Evolutionary conservation across 2,888 invertebrate genomes (phyloP).

Genomic region (Boloria selene): DNA sequence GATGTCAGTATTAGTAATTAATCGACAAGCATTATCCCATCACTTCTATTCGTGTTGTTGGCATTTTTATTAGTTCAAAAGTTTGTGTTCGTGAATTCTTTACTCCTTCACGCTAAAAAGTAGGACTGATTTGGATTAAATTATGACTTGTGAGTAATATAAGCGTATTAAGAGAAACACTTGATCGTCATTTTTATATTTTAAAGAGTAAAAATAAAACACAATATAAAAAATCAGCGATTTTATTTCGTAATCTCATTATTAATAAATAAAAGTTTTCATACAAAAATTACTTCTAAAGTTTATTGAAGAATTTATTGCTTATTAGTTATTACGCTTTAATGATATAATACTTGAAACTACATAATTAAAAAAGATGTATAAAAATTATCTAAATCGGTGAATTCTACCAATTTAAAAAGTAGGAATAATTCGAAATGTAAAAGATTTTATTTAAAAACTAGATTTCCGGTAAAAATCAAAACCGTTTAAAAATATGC

Average conservation of each 20-base stretch:
- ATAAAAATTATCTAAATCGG: slow-evolving; percentile 60
- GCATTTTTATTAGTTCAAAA: no score
- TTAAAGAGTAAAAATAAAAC: slow-evolving; percentile 42
- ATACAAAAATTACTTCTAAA: slow-evolving; percentile 68
- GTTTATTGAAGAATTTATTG: slow-evolving; percentile 42
- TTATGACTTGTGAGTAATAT: no score
- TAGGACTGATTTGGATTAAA: no score
- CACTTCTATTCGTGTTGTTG: no score
- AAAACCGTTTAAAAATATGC: slow-evolving; percentile 14
- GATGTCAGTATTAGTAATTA: no score
- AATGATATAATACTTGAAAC: slow-evolving; percentile 63
- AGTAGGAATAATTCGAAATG: slow-evolving; percentile 24
- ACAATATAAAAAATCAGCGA: slow-evolving; percentile 58
- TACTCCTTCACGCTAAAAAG: no score
- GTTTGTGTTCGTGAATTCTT: no score
- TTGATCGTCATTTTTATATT: no score
- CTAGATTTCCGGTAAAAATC: slow-evolving; percentile 1
- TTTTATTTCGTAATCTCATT: slow-evolving; percentile 69
- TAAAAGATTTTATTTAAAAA: background rate
- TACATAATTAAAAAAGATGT: slow-evolving; percentile 54
- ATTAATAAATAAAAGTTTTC: slow-evolving; percentile 70
- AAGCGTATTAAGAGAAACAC: no score
- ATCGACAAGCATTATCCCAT: no score
- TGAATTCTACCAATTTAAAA: slow-evolving; percentile 47
- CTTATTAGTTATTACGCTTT: slow-evolving; percentile 51